A percentile compares a stretch with the other conserved stretches of the same genome.
Conservation (phyloP, 2,888 invertebrate genomes). For the Hemaris fuciformis region DNA sequence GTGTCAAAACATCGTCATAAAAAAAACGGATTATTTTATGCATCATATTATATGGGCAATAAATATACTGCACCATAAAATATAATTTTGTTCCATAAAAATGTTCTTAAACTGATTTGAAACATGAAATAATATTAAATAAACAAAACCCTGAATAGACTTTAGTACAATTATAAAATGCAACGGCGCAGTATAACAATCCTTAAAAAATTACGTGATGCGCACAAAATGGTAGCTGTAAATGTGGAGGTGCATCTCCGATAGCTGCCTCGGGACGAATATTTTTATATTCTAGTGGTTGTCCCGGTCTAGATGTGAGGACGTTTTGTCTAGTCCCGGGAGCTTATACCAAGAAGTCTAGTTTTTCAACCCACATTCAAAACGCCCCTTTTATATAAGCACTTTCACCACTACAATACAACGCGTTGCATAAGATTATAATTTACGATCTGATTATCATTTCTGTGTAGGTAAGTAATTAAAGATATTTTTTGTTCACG, state of each 20-base stretch:
- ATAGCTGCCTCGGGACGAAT: neutral
- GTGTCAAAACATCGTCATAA: too few relatives aligned
- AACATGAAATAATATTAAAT: neutral
- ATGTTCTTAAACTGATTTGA: too few relatives aligned
- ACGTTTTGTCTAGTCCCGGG: neutral
- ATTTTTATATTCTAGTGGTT: slow-evolving; percentile 3
- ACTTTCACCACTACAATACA: neutral
- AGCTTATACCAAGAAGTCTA: neutral
- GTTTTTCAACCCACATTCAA: neutral
- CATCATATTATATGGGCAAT: too few relatives aligned
- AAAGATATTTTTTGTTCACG: too few relatives aligned
- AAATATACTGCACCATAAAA: too few relatives aligned
- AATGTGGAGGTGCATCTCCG: neutral
- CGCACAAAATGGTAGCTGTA: neutral
- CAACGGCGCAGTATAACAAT: neutral
- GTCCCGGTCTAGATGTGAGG: neutral
- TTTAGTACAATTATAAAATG: neutral
- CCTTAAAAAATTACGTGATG: neutral
- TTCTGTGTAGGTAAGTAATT: too few relatives aligned
- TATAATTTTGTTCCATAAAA: too few relatives aligned
- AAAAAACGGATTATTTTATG: too few relatives aligned
- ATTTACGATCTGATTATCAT: too few relatives aligned
- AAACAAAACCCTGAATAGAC: neutral
- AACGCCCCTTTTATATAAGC: neutral
- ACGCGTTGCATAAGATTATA: too few relatives aligned